phyloP scores from a whole-genome alignment of 2,113 vertebrate species.

The Thalassarche chlororhynchos region DNA sequence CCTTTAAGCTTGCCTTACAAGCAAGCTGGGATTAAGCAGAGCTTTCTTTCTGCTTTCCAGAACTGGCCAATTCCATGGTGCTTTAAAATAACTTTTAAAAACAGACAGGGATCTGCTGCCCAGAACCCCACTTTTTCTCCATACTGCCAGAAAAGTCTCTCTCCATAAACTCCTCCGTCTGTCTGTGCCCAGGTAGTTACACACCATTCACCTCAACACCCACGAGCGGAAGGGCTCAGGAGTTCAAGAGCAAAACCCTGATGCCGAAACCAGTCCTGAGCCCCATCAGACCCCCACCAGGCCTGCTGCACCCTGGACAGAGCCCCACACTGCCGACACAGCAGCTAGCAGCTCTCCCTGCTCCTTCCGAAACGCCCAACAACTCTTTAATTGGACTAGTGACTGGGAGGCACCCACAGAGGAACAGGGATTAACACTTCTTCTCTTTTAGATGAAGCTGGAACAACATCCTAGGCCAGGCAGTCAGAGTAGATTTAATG shows the following conservation, averaged over 20 bases:
- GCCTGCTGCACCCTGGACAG: not conserved
- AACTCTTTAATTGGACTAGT: not conserved
- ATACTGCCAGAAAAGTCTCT: not conserved
- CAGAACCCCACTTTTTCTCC: not conserved
- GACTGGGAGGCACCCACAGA: not conserved
- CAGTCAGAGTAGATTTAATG: not conserved
- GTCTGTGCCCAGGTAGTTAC: not conserved
- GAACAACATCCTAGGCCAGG: not conserved
- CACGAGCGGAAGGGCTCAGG: not conserved
- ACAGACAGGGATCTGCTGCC: not conserved
- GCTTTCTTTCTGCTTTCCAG: not conserved
- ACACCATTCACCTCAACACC: not conserved
- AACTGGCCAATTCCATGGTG: not conserved
- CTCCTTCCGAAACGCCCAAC: not conserved
- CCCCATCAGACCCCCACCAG: not conserved
- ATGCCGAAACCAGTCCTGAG: not conserved
- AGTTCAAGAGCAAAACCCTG: not conserved
- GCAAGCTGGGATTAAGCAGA: constrained; percentile 25
- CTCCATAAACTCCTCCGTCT: not conserved
- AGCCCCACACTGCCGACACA: rapidly evolving
- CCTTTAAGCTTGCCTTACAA: not conserved
- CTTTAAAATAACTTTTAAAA: not conserved
- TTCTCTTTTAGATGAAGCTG: not conserved
- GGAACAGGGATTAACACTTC: not conserved
- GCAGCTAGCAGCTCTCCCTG: not conserved